Evolutionary conservation across 2,113 vertebrate species (phyloP).

Genomic region (Microcebus tavaratra): DNA sequence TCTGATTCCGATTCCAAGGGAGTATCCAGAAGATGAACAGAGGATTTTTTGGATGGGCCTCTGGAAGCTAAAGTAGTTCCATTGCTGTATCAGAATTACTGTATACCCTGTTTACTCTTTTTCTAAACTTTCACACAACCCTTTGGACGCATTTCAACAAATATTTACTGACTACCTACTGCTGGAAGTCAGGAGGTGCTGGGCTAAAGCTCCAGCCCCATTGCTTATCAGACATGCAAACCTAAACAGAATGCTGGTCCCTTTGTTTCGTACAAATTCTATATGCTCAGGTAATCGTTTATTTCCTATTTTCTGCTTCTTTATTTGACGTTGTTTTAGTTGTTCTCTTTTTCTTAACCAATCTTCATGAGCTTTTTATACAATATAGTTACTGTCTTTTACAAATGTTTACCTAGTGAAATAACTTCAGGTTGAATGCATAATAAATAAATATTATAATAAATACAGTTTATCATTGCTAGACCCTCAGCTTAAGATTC

Average conservation of each 20-base stretch:
- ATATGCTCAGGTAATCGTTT: not conserved
- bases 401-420: not conserved
- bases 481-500: not conserved
- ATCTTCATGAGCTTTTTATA: not conserved
- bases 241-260: not conserved
- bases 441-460: not conserved
- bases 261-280: not conserved
- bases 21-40: not conserved
- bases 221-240: not conserved
- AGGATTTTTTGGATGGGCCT: not conserved
- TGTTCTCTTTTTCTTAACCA: not conserved
- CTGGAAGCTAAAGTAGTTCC: not conserved
- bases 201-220: not conserved
- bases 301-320: not conserved
- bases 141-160: not conserved
- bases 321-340: not conserved
- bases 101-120: not conserved
- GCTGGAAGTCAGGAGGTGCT: not conserved
- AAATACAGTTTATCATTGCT: constrained; percentile 6
- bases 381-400: not conserved
- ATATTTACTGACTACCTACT: not conserved
- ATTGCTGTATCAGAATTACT: not conserved
- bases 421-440: constrained; percentile 10
- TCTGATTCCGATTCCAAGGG: not conserved
- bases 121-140: not conserved